These are phyloP conservation scores for Periphyllus acericola DNA, from an alignment of 2,888 invertebrate genomes.

Conservation along the genomic window DNA sequence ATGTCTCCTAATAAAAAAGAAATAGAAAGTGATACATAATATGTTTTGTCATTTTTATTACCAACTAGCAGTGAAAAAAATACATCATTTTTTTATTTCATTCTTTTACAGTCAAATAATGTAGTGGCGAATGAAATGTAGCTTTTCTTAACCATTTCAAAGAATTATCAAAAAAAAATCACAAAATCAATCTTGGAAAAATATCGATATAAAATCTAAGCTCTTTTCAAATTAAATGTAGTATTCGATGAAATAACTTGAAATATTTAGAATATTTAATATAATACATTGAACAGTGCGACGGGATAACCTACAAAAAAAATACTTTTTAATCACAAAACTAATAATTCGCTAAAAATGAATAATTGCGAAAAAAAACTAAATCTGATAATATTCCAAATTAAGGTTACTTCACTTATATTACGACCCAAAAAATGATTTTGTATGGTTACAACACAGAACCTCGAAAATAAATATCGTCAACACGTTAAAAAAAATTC, in stretches of 20 bases:
- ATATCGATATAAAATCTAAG: too few relatives aligned
- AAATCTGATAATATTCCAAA: too few relatives aligned
- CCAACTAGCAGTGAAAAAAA: not conserved
- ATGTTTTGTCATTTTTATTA: slow-evolving; percentile 40
- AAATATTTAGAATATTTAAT: too few relatives aligned
- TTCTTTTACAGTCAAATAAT: slow-evolving; percentile 27
- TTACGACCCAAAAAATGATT: not conserved
- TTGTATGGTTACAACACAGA: not conserved
- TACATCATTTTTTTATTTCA: not conserved
- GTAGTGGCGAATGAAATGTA: slow-evolving; percentile 35
- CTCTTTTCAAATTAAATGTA: too few relatives aligned
- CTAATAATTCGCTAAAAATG: too few relatives aligned
- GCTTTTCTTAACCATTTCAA: slow-evolving; percentile 1
- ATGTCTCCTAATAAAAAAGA: slow-evolving; percentile 2
- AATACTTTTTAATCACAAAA: too few relatives aligned
- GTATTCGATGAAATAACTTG: too few relatives aligned
- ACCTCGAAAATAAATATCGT: not conserved
- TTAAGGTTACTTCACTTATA: too few relatives aligned
- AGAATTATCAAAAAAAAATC: not conserved
- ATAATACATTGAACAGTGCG: too few relatives aligned
- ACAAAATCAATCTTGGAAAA: too few relatives aligned
- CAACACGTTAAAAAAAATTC: not conserved
- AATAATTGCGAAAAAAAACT: too few relatives aligned
- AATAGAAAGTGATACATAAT: slow-evolving; percentile 35
- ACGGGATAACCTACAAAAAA: too few relatives aligned